Base-by-base conservation (phyloP, 2,113 vertebrate species). In the Oryzias javanicus region DNA sequence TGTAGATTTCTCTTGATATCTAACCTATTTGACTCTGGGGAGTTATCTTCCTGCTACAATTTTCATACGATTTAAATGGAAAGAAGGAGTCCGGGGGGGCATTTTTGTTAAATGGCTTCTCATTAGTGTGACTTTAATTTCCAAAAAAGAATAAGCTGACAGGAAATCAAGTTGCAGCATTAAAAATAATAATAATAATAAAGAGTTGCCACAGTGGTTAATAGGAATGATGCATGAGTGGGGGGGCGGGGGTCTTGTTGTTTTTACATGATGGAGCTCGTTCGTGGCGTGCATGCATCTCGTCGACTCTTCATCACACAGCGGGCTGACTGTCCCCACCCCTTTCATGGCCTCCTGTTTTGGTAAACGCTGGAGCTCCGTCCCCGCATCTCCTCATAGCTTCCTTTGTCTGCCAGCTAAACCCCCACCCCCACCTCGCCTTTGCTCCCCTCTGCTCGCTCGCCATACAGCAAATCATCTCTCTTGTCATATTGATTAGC, bases 381-480 rank as follows among this genome's bases (percentile, higher is more conserved):
- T 78, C 77, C 70, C 70, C 45, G 68, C 77, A 73, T 82, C 78
- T 82, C 78, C 79, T 73, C 58, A 49, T 55, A 45, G 76, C 69
- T 84, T 70, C 65, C 84, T 89, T 89, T 89, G 86, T 89, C 83
- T 87, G 71, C 48, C 35, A 62, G 78, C 69, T 76, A 84, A 83
- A 63, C 73, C 77, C 77, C 78, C 70, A 56, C 64, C 27, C 42
- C 55, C 3, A 17, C 5, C 55, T 64, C 8, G 17, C 53, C 41
- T 55, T 41, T 46, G 41, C 57, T 64, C 44, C 42, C 60, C 74
- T 42, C 12, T 63, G 56, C 72, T 59, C 46, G 18, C 55, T 68
- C 41, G 42, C 45, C 42, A 60, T 49, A 20, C 53, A 72, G 53
- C 64, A 62, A 75, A 64, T 80, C 68, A 74, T 76, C 67, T 60